phyloP scores from a whole-genome alignment of 2,113 vertebrate species.

The Eublepharis macularius region DNA sequence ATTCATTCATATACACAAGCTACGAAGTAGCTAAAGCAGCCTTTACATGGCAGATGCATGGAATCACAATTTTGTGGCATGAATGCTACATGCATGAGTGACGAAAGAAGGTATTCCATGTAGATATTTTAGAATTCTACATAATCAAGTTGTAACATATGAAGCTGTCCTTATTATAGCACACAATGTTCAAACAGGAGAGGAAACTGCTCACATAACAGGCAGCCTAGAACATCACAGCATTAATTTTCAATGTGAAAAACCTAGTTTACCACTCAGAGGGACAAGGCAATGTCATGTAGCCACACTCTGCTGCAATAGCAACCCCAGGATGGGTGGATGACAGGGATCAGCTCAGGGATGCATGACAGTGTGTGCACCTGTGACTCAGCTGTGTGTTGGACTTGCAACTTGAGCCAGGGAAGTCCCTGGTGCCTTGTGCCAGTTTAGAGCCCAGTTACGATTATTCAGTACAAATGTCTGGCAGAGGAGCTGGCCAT shows the following conservation, averaged over 20 bases:
- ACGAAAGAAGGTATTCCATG: no score
- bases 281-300: neutral
- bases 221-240: neutral
- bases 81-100: neutral
- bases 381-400: neutral
- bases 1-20: no score
- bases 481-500: slow-evolving; percentile 32
- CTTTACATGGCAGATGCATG: neutral
- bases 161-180: neutral
- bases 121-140: neutral
- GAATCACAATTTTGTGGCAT: neutral
- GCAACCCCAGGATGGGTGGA: neutral
- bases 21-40: neutral
- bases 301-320: neutral
- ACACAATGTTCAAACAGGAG: neutral
- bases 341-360: neutral
- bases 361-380: neutral
- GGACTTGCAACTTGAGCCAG: neutral
- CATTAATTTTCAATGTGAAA: neutral
- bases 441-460: slow-evolving; percentile 30
- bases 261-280: neutral
- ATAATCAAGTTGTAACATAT: neutral
- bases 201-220: neutral
- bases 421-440: neutral
- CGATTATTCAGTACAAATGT: slow-evolving; percentile 56